Percentiles rank a stretch among this genome's conserved stretches.
Conservation (phyloP, 2,888 invertebrate species). For the Eueremaeus valkanovi region DNA sequence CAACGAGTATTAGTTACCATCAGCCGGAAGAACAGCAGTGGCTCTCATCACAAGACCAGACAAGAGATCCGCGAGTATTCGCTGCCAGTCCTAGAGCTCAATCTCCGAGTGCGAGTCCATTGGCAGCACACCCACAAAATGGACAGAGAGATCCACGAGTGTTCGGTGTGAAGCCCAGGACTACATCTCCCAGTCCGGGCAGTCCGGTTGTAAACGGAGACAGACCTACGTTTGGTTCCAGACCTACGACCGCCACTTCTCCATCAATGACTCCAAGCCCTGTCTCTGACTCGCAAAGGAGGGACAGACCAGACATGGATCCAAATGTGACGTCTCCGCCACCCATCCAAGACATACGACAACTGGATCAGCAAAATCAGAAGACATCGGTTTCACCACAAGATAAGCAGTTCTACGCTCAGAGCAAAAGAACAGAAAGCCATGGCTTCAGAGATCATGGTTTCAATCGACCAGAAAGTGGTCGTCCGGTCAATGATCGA, state of each 20-base stretch:
- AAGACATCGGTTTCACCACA: not conserved
- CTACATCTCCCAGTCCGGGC: not conserved
- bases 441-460: not conserved
- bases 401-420: not conserved
- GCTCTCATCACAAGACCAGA: not conserved
- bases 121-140: not conserved
- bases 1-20: conserved; percentile 18
- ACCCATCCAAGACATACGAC: not conserved
- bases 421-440: not conserved
- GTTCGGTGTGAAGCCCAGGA: not conserved
- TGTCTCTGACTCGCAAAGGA: not conserved
- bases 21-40: conserved; percentile 24
- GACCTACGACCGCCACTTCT: not conserved
- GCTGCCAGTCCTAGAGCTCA: not conserved
- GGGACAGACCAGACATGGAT: not conserved
- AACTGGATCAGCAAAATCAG: not conserved
- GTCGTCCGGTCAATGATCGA: conserved; percentile 28
- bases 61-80: conserved; percentile 3
- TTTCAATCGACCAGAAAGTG: not conserved
- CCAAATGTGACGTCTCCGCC: conserved; percentile 7
- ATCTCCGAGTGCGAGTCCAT: not conserved
- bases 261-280: not conserved
- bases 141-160: not conserved
- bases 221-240: not conserved
- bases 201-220: too few relatives aligned